Conservation (phyloP, 2,113 vertebrate species). For the Sclerurus mexicanus region DNA sequence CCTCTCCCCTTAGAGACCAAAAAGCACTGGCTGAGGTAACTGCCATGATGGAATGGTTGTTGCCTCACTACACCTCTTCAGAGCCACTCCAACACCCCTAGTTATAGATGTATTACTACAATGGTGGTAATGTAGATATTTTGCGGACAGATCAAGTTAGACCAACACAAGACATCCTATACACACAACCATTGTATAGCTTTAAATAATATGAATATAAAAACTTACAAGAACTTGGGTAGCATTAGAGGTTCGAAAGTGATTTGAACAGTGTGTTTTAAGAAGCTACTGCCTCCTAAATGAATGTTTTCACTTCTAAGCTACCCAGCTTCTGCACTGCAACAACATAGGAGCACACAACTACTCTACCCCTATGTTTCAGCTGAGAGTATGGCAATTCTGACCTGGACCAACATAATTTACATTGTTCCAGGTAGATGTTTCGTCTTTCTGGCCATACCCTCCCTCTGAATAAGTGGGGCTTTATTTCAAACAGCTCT, state of each 20-base stretch:
- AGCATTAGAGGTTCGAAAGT: neutral
- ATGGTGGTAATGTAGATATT: neutral
- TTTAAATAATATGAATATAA: neutral
- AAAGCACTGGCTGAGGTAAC: neutral
- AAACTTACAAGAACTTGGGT: neutral
- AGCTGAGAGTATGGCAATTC: neutral
- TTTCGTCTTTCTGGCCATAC: neutral
- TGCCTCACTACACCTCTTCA: neutral
- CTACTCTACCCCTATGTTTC: neutral
- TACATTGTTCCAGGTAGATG: neutral
- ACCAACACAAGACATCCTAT: neutral
- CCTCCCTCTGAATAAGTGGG: neutral
- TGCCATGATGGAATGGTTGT: neutral
- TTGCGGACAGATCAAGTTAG: neutral
- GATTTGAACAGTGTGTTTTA: neutral
- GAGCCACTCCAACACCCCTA: neutral
- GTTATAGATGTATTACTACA: neutral
- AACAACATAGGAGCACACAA: neutral
- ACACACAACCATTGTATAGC: neutral
- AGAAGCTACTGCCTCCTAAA: neutral
- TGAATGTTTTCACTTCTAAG: neutral
- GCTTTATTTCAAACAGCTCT: neutral
- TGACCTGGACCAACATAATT: rapidly evolving
- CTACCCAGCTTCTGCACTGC: neutral
- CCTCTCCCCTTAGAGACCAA: neutral